Evolutionary conservation across 2,797 vertebrate genomes (phyloP).

Genomic region (Poecilia wingei): DNA sequence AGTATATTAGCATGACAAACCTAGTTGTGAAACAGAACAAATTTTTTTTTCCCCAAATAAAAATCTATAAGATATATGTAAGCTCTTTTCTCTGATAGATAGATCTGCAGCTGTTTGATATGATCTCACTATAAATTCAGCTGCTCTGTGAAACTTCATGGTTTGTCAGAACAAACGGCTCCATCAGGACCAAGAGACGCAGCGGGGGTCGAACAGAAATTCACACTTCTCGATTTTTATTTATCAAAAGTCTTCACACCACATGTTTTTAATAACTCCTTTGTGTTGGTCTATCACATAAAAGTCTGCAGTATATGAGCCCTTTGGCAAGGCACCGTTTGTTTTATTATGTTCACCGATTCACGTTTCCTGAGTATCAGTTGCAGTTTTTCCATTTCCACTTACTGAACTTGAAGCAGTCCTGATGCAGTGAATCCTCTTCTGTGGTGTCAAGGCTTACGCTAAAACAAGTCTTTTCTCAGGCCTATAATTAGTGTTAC

Average conservation of each 20-base stretch:
- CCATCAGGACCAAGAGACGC: not conserved
- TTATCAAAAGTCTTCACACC: not conserved
- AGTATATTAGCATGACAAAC: too few relatives aligned
- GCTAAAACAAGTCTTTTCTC: not conserved
- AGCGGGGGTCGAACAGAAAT: not conserved
- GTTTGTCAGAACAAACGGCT: not conserved
- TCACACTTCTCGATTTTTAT: not conserved
- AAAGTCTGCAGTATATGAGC: not conserved
- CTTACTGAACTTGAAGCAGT: not conserved
- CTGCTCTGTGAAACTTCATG: not conserved
- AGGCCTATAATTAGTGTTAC: not conserved
- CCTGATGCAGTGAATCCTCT: not conserved
- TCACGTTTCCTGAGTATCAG: not conserved
- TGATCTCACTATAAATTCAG: not conserved
- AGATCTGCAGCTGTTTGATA: not conserved
- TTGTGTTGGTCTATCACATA: not conserved
- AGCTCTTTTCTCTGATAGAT: not conserved
- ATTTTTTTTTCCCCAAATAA: not conserved
- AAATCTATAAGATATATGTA: not conserved
- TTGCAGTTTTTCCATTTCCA: not conserved
- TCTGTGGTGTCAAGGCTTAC: not conserved
- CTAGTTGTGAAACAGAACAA: not conserved
- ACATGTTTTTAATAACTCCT: not conserved
- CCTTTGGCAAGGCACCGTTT: not conserved
- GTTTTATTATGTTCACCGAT: not conserved